These are phyloP conservation scores for Drosophila colorata DNA, from an alignment of 2,888 invertebrate species.

Conservation along the genomic window DNA sequence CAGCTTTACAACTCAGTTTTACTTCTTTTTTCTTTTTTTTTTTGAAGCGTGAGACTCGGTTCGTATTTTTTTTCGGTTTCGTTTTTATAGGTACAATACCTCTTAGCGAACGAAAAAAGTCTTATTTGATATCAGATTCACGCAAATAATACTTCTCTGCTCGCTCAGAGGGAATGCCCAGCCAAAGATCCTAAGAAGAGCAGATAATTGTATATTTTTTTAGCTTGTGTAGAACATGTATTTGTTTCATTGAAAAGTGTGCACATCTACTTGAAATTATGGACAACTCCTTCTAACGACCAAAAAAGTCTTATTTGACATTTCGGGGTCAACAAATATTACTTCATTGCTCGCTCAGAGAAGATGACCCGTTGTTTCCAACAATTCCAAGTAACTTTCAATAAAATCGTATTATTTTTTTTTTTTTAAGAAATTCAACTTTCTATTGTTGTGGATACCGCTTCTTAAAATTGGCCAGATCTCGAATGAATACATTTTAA, in stretches of 20 bases:
- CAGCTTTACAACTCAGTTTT: conserved; percentile 18
- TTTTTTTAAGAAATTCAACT: neutral
- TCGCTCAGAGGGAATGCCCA: conserved; percentile 38
- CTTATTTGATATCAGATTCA: conserved; percentile 33
- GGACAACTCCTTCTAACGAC: conserved; percentile 30
- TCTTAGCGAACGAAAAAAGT: conserved; percentile 38
- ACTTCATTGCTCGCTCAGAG: conserved; percentile 48
- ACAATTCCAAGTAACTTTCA: neutral
- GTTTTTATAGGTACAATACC: conserved; percentile 20
- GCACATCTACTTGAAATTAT: no score
- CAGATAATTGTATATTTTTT: neutral
- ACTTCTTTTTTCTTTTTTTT: neutral
- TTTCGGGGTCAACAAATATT: conserved; percentile 38
- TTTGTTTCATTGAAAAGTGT: no score
- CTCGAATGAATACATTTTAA: conserved; percentile 3
- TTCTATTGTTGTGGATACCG: neutral
- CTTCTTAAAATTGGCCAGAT: neutral
- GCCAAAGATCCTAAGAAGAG: neutral
- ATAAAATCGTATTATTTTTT: no score
- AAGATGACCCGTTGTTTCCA: conserved; percentile 16
- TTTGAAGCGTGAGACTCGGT: no score
- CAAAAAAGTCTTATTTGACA: conserved; percentile 54
- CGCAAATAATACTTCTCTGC: conserved; percentile 43
- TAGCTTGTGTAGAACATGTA: no score
- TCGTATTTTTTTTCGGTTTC: neutral